Base-by-base conservation (phyloP, 2,888 invertebrate genomes). In the Ectobius pallidus region DNA sequence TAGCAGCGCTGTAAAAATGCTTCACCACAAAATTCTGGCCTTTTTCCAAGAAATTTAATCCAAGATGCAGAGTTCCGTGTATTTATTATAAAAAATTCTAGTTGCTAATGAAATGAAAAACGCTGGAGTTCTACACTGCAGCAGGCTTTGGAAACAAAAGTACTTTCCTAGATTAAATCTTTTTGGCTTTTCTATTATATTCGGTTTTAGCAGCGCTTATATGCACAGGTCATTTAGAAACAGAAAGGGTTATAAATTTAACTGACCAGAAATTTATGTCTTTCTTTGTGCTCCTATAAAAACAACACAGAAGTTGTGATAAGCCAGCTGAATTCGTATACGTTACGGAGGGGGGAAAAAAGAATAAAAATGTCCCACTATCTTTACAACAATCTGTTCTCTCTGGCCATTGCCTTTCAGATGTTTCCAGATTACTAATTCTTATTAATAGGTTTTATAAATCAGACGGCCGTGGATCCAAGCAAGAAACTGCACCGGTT, bases 81-180 rank as follows among this genome's bases (percentile, higher is more conserved):
- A 70, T 42, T 70, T 44, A 7, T n/a, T 25, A 52, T 22, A 52
- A 52, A 52, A n/a, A n/a, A 52, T 2, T 3, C 52, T 52, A 2
- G 11, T 25, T 52, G 14, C 52, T 72, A 72, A 72, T 72, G 72
- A 72, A 72, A 72, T 72, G 68, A 72, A 72, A 72, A 72, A 72
- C 52, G 68, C 30, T 20, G 39, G n/a, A 42, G 49, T 11, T 58
- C 63, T 42, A n/a, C 63, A 22, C 42, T 63, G 42, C 42, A 14
- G 22, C 42, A 22, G n/a, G n/a, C n/a, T n/a, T n/a, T n/a, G n/a
- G 25, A 22, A 63, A 63, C 63, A 58, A 72, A 67, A 67, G 72
- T 72, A 72, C 55, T 72, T 55, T 42, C 27, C 55, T 22, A 68
- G 72, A 72, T 72, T 65, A 72, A 72, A 72, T 63, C 63, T 63